Conservation (phyloP, 2,888 invertebrate species). For the Nycteola revayana region DNA sequence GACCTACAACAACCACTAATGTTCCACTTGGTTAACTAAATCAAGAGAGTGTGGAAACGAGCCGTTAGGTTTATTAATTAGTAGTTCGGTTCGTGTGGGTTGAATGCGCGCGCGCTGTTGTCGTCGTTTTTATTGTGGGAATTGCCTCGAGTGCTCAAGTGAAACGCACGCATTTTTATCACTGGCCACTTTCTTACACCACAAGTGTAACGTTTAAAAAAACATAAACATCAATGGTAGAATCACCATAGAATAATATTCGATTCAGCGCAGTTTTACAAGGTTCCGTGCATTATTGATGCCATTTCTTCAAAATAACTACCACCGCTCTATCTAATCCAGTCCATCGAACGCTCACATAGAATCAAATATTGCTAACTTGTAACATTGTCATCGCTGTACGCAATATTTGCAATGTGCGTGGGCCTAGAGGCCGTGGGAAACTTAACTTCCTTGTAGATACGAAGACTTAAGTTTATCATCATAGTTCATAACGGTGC, state of each 20-base stretch:
- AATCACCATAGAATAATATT: too few relatives aligned
- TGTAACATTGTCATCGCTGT: constrained; percentile 44
- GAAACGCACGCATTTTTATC: constrained; percentile 41
- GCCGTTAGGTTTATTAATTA: constrained; percentile 69
- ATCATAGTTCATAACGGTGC: constrained; percentile 58
- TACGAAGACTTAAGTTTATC: constrained; percentile 37
- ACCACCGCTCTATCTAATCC: constrained; percentile 18
- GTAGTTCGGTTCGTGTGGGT: constrained; percentile 61
- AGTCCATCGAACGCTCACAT: constrained; percentile 22
- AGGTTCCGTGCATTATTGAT: constrained; percentile 11
- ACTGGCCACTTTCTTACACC: constrained; percentile 41
- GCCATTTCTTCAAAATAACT: constrained; percentile 20
- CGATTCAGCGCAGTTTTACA: too few relatives aligned
- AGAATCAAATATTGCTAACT: constrained; percentile 27
- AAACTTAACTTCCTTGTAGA: constrained; percentile 50
- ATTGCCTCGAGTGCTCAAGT: constrained; percentile 49
- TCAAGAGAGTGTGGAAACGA: constrained; percentile 57
- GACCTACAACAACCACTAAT: constrained; percentile 17
- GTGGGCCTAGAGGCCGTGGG: constrained; percentile 66
- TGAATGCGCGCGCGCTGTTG: constrained; percentile 52
- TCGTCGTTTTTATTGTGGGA: constrained; percentile 50
- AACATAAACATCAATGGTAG: too few relatives aligned
- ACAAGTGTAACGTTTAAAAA: not conserved
- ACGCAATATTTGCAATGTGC: constrained; percentile 48
- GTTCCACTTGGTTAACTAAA: constrained; percentile 53